A percentile compares a stretch with the other conserved stretches of the same genome.
These are phyloP conservation scores for Vidua macroura DNA, from an alignment of 2,113 vertebrate species.

Conservation along the genomic window DNA sequence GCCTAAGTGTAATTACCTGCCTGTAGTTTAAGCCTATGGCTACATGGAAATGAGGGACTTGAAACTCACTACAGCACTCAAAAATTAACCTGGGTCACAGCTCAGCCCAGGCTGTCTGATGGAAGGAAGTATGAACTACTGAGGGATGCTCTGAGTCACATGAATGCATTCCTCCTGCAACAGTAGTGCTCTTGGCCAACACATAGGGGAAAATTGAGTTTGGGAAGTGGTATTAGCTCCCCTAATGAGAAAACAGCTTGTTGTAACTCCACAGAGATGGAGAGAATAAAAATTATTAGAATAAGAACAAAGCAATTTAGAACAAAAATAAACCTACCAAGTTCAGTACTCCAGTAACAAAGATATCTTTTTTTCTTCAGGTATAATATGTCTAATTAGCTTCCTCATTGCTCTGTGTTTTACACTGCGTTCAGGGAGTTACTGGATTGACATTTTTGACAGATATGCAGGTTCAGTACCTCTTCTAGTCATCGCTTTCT, in stretches of 20 bases:
- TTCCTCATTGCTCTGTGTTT: conserved; percentile 82
- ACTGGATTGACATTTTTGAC: conserved; percentile 93
- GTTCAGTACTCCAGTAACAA: not conserved
- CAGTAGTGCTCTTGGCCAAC: not conserved
- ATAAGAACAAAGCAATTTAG: not conserved
- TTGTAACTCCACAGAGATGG: not conserved
- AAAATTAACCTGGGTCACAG: not conserved
- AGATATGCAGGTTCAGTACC: conserved; percentile 80
- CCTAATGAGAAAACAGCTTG: not conserved
- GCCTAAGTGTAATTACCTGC: not conserved
- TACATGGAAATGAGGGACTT: not conserved
- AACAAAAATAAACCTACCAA: not conserved
- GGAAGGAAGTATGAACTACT: not conserved
- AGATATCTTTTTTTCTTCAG: conserved; percentile 50
- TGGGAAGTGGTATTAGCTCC: not conserved
- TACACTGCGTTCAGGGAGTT: conserved; percentile 84
- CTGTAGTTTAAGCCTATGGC: not conserved
- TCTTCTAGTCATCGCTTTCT: conserved; percentile 83
- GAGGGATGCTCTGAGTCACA: not conserved
- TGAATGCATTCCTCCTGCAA: not conserved
- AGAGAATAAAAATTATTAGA: not conserved
- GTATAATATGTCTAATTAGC: conserved; percentile 69
- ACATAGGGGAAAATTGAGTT: not conserved
- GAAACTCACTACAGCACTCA: not conserved
- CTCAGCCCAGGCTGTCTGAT: not conserved